Evolutionary conservation across 2,888 invertebrate genomes (phyloP).

Genomic region (Dorcus hopei): DNA sequence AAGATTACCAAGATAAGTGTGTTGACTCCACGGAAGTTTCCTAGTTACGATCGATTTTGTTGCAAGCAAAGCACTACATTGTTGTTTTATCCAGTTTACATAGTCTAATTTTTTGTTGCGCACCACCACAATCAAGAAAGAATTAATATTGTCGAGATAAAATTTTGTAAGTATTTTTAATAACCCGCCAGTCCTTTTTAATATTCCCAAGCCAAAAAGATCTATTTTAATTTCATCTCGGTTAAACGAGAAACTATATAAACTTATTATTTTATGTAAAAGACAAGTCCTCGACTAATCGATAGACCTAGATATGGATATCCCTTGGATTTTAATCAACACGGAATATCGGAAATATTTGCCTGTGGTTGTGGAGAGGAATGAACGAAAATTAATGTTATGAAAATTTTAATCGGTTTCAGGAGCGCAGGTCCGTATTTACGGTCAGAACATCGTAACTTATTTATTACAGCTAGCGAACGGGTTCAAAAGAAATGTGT

Average conservation of each 20-base stretch:
- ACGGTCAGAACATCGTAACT: neutral
- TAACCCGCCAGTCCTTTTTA: too few species aligned
- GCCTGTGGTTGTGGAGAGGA: neutral
- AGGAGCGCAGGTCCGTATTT: neutral
- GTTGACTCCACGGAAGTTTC: neutral
- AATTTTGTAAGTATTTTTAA: too few species aligned
- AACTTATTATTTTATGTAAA: neutral
- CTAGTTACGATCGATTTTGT: neutral
- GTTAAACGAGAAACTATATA: too few species aligned
- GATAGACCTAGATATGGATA: too few species aligned
- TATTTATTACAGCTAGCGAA: too few species aligned
- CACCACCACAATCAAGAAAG: too few species aligned
- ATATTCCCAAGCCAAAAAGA: too few species aligned
- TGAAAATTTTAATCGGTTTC: neutral
- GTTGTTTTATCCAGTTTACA: too few species aligned
- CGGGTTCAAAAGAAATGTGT: too few species aligned
- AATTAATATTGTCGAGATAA: too few species aligned
- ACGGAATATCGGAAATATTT: conserved; percentile 1
- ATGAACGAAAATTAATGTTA: neutral
- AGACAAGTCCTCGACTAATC: neutral
- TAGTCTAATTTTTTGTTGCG: too few species aligned
- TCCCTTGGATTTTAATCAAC: neutral
- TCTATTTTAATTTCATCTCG: too few species aligned
- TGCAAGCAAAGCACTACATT: neutral
- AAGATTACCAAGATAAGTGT: neutral